Base-by-base conservation (phyloP, 2,113 vertebrate species). In the Merops nubicus region DNA sequence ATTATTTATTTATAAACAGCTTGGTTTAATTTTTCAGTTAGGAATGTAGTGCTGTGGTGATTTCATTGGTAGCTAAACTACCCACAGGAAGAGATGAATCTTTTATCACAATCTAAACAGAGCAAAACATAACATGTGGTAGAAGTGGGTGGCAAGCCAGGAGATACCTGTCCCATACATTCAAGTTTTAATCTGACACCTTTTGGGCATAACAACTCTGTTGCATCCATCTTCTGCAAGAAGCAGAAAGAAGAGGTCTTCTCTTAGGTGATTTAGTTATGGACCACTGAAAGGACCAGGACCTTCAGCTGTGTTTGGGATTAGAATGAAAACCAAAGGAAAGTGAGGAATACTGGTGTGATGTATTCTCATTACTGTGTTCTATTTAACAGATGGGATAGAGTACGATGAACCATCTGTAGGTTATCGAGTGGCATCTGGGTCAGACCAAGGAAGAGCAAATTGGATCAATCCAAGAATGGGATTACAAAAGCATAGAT, bases 331-430 rank as follows among this genome's bases (percentile, higher is more conserved):
- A 97, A 85, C 43, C 81, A 94, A 95, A 93, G 57, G 79, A 50
- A 93, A 95, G 81, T 91, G 91, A 91, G 33, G 82, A 93, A 82
- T 91, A 93, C 48, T 86, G 81, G 54, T 90, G 85, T 86, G 85
- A 96, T 96, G 73, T 43, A 93, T 97, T 93, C 75, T 97, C 93
- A 96, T 94, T 97, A 96, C 68, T 84, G 59, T 84, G 88, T 90
- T 96, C 91, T 80, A n/a, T 76, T 91, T 93, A 96, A 94, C 92
- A 97, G 92, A 97, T 96, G 96, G 95, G 89, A 87, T 91, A 93
- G 90, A 88, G 85, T 93, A 92, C 13, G 85, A 90, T 95, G 94
- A 93, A 85, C 95, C 81, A 97, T 95, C 97, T 97, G 96, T 95
- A 96, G 94, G 94, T 97, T 95, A 89, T 81, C 73, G 73, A 91